Conservation (phyloP, 2,888 invertebrate species). For the Quadroppia sp. region DNA sequence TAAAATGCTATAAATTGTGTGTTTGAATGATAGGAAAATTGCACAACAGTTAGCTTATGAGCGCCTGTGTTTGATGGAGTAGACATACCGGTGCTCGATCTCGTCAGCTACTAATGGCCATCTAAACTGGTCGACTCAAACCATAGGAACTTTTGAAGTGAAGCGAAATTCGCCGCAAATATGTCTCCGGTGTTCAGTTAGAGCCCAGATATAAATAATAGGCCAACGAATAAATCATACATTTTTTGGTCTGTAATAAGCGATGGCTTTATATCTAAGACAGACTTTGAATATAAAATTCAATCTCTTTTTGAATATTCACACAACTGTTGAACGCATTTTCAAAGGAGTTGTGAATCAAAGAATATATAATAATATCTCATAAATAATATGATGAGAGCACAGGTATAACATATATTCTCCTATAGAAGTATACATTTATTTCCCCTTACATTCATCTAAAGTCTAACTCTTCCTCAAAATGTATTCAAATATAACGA, state of each 20-base stretch:
- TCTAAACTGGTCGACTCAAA: neutral
- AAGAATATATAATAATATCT: neutral
- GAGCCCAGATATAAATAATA: constrained; percentile 17
- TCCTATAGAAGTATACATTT: no score
- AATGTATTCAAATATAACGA: no score
- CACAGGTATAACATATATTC: neutral
- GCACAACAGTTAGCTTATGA: neutral
- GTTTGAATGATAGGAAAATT: neutral
- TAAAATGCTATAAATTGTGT: neutral
- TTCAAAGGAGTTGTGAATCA: neutral
- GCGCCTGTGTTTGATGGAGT: neutral
- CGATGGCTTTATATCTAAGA: constrained; percentile 1
- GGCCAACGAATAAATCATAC: constrained; percentile 9
- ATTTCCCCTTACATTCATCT: no score
- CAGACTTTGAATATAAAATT: constrained; percentile 1
- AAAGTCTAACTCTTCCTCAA: no score
- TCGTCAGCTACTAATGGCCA: neutral
- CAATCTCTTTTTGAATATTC: neutral
- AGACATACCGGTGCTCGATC: neutral
- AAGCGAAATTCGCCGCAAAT: neutral
- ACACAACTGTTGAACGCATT: neutral
- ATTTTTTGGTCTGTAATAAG: constrained; percentile 9
- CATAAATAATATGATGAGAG: neutral
- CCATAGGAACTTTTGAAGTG: neutral
- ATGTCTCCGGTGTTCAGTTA: neutral